Conservation (phyloP, 1,140 invertebrate species). For the Drosophila leontia region DNA sequence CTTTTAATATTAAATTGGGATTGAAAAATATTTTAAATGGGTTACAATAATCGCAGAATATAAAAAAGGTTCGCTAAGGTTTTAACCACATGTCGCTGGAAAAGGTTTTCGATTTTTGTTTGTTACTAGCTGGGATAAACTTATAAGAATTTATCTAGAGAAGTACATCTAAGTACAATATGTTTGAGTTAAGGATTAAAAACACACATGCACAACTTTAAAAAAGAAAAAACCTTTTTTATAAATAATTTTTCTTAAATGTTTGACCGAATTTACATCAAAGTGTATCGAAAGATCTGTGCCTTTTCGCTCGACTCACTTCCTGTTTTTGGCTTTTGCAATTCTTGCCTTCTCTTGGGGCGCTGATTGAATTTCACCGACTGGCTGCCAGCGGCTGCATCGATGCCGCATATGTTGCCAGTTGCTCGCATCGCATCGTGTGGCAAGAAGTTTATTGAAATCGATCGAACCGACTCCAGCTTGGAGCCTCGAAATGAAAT, state of each 20-base stretch:
- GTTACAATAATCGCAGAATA: no score
- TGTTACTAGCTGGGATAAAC: no score
- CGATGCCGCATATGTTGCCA: slow-evolving; percentile 68
- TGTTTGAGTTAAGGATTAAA: no score
- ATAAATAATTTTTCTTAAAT: background rate
- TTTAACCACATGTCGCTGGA: no score
- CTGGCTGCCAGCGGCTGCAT: slow-evolving; percentile 38
- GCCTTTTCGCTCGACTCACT: slow-evolving; percentile 17
- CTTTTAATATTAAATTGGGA: background rate
- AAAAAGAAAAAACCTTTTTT: background rate
- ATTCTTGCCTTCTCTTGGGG: slow-evolving; percentile 10
- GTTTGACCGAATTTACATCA: background rate
- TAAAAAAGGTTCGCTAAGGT: no score
- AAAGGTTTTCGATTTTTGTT: no score
- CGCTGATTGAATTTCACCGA: slow-evolving; percentile 67
- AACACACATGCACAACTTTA: no score
- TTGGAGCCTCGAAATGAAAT: slow-evolving; percentile 13
- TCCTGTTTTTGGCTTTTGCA: slow-evolving; percentile 19
- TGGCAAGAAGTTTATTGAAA: slow-evolving; percentile 77
- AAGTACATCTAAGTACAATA: no score
- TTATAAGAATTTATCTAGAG: no score
- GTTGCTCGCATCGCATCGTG: slow-evolving; percentile 29
- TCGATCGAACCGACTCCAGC: slow-evolving; percentile 51
- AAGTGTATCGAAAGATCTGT: slow-evolving; percentile 2
- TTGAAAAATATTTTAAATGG: background rate